Conservation (phyloP, 2,797 vertebrate species). For the Platyrinchus mystaceus region DNA sequence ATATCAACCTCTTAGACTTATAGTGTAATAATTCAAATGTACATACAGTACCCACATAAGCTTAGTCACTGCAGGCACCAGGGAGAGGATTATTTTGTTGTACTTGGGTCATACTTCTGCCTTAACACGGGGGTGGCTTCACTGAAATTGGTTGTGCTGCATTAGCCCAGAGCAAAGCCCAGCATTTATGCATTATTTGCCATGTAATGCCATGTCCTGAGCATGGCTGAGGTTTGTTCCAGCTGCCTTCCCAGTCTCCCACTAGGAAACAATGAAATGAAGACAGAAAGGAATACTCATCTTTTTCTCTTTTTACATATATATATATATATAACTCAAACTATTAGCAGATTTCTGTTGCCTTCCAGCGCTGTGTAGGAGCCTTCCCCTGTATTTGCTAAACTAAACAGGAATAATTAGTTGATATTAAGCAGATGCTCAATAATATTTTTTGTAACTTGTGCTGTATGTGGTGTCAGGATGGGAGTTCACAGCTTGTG, state of each 20-base stretch:
- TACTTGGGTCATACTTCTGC: neutral
- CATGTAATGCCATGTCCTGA: neutral
- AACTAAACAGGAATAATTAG: neutral
- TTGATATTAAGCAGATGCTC: neutral
- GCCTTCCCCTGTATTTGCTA: neutral
- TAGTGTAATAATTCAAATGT: neutral
- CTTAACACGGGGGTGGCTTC: neutral
- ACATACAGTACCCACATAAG: neutral
- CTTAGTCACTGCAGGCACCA: slow-evolving; percentile 1
- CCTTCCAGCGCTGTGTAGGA: neutral
- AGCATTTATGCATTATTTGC: neutral
- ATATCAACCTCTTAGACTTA: neutral
- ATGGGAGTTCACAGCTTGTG: neutral
- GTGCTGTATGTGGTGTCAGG: neutral
- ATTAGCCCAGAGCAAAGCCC: neutral
- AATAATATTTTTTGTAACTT: neutral
- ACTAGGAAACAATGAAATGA: neutral
- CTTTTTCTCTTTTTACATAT: neutral
- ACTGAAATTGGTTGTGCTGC: neutral
- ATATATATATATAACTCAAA: neutral
- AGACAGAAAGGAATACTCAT: neutral
- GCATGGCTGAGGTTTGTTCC: neutral
- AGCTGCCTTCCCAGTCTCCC: neutral
- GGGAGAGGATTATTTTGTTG: neutral
- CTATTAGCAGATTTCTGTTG: neutral